Evolutionary conservation across 2,888 invertebrate species (phyloP), one percentile per base, ranked within the genome.

Genomic region (Ennomos fuscantarius): DNA sequence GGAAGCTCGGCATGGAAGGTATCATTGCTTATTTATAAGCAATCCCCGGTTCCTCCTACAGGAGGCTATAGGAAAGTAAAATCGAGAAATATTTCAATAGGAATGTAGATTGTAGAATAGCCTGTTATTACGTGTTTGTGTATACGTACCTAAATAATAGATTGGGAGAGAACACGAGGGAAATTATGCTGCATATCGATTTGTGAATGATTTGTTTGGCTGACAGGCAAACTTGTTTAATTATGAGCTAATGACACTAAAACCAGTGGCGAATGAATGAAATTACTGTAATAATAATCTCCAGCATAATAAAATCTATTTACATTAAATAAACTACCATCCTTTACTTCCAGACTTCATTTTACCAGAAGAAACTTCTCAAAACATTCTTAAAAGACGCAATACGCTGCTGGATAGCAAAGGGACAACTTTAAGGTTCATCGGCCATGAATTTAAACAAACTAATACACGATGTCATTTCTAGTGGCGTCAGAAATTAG

Each of bases 11-110:
- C 42, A 50, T 50, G 53, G 55, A 41, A 59, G 50, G 50, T 10
- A 43, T 42, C 74, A 75, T 81, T 71, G 69, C 73, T 75, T 79
- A 81, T 82, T 79, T 79, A 81, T 73, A 78, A 76, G 76, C 73
- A 79, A 81, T 81, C 70, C 71, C 55, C 57, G 49, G 44, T 52
- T 33, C 48, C 51, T 63, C 62, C 50, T 37, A 24, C 11, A 43
- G 37, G 54, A 42, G 36, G 46, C 69, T 69, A 70, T 69, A 72
- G 60, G 61, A 69, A 68, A 65, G 59, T 72, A 68, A 68, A 65
- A 60, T 67, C 61, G 66, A 62, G 68, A 70, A 68, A 73, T 73
- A 70, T 70, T 68, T 67, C 65, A 66, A 65, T 67, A 62, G 58
- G 56, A 66, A 62, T 68, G 47, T 62, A 57, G 56, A 66, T 62